Conservation (phyloP, 2,113 vertebrate genomes). For the Dicaeum eximium region DNA sequence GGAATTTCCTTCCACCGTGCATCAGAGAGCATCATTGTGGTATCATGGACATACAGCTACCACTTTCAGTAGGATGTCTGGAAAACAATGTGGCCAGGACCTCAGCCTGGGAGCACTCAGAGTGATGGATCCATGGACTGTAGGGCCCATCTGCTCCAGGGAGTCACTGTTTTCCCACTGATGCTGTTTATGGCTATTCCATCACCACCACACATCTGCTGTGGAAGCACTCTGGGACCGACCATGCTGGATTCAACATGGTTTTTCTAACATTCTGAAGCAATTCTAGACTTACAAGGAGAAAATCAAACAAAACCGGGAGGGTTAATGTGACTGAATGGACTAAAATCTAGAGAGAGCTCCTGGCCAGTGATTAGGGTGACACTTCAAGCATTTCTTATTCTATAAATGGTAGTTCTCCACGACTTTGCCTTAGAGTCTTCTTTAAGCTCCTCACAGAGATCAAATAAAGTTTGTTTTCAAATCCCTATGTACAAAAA, state of each 20-base stretch:
- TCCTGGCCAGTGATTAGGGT: neutral
- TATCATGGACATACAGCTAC: neutral
- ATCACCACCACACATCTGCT: neutral
- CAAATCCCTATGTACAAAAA: neutral
- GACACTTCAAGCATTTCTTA: neutral
- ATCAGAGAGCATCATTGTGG: fast-evolving
- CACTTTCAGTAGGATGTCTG: neutral
- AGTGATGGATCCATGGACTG: neutral
- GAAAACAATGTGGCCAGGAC: neutral
- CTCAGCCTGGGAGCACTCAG: neutral
- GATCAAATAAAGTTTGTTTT: conserved; percentile 47
- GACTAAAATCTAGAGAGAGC: neutral
- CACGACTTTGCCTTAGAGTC: neutral
- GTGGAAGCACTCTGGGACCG: neutral
- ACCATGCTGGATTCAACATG: neutral
- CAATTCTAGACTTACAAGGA: neutral
- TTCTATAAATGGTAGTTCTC: neutral
- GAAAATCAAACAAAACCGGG: neutral
- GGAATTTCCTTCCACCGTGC: fast-evolving
- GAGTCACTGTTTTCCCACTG: neutral
- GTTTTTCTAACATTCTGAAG: neutral
- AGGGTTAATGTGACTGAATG: neutral
- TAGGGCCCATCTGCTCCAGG: neutral
- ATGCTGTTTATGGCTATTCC: neutral
- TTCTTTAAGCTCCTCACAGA: conserved; percentile 18